phyloP scores from a whole-genome alignment of 2,888 invertebrate species.

The Galerucella nymphaeae region DNA sequence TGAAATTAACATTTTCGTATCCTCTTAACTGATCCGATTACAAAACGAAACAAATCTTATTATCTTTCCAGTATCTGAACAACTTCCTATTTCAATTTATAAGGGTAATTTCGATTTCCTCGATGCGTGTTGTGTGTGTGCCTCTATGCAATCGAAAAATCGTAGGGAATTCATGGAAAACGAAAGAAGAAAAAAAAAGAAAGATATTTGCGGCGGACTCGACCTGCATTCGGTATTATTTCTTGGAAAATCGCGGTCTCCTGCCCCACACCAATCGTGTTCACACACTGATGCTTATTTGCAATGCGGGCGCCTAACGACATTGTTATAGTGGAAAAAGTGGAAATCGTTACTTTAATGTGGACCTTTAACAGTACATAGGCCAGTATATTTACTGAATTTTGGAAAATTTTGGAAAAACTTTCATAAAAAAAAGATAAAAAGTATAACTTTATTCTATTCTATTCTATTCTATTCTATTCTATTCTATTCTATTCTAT shows the following conservation, averaged over 20 bases:
- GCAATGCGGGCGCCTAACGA: conserved; percentile 60
- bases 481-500: no score
- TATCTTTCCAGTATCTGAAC: conserved; percentile 34
- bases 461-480: no score
- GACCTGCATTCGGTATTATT: conserved; percentile 59
- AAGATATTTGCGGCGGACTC: conserved; percentile 50
- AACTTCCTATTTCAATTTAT: conserved; percentile 43
- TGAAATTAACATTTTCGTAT: conserved; percentile 9
- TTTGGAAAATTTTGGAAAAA: not conserved
- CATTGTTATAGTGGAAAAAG: conserved; percentile 54
- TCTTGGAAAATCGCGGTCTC: conserved; percentile 46
- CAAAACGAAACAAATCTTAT: conserved; percentile 14
- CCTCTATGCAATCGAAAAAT: conserved; percentile 27
- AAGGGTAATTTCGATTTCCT: conserved; percentile 43
- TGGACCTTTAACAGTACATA: conserved; percentile 29
- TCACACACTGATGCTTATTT: conserved; percentile 54
- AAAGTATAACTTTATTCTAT: no score
- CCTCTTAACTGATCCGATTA: conserved; percentile 21
- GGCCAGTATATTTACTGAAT: not conserved
- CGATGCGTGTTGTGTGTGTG: conserved; percentile 34
- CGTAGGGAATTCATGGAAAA: conserved; percentile 21
- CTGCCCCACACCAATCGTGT: conserved; percentile 51
- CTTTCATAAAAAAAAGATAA: no score
- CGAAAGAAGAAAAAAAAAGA: conserved; percentile 26
- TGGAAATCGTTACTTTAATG: conserved; percentile 47